Evolutionary conservation across 2,888 invertebrate genomes (phyloP).

Genomic region (Xiphydria camelus): DNA sequence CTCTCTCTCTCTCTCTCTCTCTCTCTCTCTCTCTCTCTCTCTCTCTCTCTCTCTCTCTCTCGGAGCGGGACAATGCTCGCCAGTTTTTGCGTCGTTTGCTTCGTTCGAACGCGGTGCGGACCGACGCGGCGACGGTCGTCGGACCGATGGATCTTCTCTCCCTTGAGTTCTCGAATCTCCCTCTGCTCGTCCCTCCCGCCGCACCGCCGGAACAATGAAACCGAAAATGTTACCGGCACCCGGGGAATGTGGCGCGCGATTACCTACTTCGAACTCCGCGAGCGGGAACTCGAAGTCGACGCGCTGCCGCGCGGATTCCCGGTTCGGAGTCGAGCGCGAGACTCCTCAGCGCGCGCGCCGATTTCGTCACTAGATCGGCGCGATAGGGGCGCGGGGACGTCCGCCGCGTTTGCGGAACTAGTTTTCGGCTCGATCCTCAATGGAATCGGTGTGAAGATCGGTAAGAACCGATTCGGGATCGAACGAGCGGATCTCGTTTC

Average conservation of each 20-base stretch:
- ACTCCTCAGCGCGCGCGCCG: too few species aligned
- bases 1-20: conserved; percentile 20
- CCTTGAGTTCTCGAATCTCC: too few species aligned
- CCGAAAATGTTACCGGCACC: conserved; percentile 41
- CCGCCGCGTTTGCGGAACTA: too few species aligned
- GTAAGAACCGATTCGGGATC: too few species aligned
- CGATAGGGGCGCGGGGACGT: too few species aligned
- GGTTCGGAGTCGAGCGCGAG: conserved; percentile 6
- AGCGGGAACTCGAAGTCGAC: not conserved
- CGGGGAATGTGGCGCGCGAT: conserved; percentile 46
- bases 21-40: conserved; percentile 13
- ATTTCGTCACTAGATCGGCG: too few species aligned
- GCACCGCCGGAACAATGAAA: conserved; percentile 42
- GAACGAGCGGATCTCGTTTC: too few species aligned
- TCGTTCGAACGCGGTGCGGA: conserved; percentile 34
- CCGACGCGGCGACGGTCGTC: too few species aligned
- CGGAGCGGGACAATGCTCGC: conserved; percentile 33
- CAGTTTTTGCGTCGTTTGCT: conserved; percentile 56
- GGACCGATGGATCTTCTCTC: too few species aligned
- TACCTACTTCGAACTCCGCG: conserved; percentile 40
- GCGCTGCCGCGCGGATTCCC: conserved; percentile 1
- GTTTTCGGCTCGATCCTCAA: too few species aligned
- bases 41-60: conserved; percentile 7
- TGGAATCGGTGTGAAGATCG: too few species aligned
- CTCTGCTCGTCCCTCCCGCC: too few species aligned